phyloP scores from a whole-genome alignment of 2,888 invertebrate genomes.

The Tenthredo amoena region DNA sequence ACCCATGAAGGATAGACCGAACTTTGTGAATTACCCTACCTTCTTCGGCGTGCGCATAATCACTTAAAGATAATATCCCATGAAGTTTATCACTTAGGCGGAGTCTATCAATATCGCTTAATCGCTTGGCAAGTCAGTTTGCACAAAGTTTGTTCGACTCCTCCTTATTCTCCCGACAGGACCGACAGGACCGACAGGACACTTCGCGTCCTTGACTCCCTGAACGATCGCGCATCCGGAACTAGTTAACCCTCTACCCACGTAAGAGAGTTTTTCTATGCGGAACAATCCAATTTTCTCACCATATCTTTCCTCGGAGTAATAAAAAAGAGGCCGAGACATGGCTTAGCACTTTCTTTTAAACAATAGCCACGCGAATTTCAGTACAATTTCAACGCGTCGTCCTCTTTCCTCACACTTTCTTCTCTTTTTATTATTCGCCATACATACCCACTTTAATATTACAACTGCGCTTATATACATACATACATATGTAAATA shows the following conservation, averaged over 20 bases:
- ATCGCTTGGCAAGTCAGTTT: conserved; percentile 47
- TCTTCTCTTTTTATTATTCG: background rate
- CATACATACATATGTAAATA: no score
- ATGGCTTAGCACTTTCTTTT: conserved; percentile 34
- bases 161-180: background rate
- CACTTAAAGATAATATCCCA: conserved; percentile 39
- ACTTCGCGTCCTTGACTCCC: conserved; percentile 27
- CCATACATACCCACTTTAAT: background rate
- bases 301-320: background rate
- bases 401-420: background rate
- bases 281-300: conserved; percentile 17
- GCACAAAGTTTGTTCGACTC: conserved; percentile 20
- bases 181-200: conserved; percentile 2
- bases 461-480: background rate
- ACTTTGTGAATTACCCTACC: conserved; percentile 13
- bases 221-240: background rate
- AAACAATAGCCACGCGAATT: conserved; percentile 19
- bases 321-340: conserved; percentile 11
- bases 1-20: background rate
- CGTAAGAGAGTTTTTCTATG: background rate
- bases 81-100: conserved; percentile 49
- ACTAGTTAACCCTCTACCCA: background rate
- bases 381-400: background rate
- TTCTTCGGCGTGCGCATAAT: conserved; percentile 31
- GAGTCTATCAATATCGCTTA: conserved; percentile 47